These are phyloP conservation scores for Tautogolabrus adspersus DNA, from an alignment of 2,113 vertebrate species.

Conservation along the genomic window DNA sequence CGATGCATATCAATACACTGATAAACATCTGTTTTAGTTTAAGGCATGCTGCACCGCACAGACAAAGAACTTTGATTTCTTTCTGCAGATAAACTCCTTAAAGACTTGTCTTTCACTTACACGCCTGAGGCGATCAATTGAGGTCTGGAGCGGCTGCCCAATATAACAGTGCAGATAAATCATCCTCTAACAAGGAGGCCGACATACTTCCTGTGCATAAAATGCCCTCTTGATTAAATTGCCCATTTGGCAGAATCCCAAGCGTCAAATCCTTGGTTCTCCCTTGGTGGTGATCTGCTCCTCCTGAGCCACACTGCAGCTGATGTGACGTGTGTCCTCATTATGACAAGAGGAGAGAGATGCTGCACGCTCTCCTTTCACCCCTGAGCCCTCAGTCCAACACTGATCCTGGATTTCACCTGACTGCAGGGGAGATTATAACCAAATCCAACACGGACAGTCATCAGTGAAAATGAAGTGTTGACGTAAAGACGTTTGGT, in stretches of 20 bases:
- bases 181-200: conserved; percentile 67
- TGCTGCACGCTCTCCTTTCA: conserved; percentile 12
- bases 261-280: conserved; percentile 62
- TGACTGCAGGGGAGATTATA: conserved; percentile 11
- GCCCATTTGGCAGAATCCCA: conserved; percentile 79
- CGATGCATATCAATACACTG: too few relatives aligned
- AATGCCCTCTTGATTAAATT: conserved; percentile 82
- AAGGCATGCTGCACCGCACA: background rate
- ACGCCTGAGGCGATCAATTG: conserved; percentile 51
- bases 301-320: conserved; percentile 52
- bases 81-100: conserved; percentile 25
- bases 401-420: conserved; percentile 11
- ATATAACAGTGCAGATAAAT: conserved; percentile 71
- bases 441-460: background rate
- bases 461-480: background rate
- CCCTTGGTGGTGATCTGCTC: conserved; percentile 61
- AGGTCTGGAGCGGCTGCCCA: conserved; percentile 44
- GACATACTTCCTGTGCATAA: conserved; percentile 72
- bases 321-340: conserved; percentile 51
- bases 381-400: conserved; percentile 8
- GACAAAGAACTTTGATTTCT: background rate
- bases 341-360: conserved; percentile 40
- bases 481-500: conserved; percentile 5
- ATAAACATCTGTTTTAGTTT: background rate
- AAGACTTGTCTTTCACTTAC: conserved; percentile 46